Evolutionary conservation across 2,113 vertebrate species (phyloP).

Genomic region (Salvator merianae): DNA sequence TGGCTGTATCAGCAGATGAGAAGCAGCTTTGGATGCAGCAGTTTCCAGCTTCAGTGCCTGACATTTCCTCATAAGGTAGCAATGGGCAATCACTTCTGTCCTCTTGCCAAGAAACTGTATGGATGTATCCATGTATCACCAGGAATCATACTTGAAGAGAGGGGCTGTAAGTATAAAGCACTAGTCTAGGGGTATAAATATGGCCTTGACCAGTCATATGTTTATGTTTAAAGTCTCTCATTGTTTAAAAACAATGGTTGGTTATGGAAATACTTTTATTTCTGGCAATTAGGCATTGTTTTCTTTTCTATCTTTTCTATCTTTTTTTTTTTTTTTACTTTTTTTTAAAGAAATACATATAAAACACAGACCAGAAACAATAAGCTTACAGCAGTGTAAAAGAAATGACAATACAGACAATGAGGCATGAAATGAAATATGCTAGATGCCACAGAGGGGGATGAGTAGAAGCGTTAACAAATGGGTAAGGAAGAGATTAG

Average conservation of each 20-base stretch:
- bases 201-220: background rate
- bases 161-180: background rate
- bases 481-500: slow-evolving; percentile 53
- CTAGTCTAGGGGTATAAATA: background rate
- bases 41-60: too few species aligned
- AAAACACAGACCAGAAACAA: slow-evolving; percentile 60
- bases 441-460: slow-evolving; percentile 52
- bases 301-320: slow-evolving; percentile 45
- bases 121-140: too few species aligned
- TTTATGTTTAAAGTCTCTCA: background rate
- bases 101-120: too few species aligned
- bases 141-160: too few species aligned
- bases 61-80: too few species aligned
- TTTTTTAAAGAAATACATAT: background rate
- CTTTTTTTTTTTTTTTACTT: slow-evolving; percentile 47
- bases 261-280: slow-evolving; percentile 50
- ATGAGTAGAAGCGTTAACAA: slow-evolving; percentile 55
- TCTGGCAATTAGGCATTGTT: slow-evolving; percentile 45
- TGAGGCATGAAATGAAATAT: slow-evolving; percentile 71
- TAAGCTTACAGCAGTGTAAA: slow-evolving; percentile 57
- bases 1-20: too few species aligned
- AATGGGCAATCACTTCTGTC: too few species aligned
- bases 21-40: too few species aligned
- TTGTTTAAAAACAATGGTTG: background rate
- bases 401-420: slow-evolving; percentile 65